Base-by-base conservation (phyloP, 2,797 vertebrate genomes). In the Distichodus sexfasciatus region DNA sequence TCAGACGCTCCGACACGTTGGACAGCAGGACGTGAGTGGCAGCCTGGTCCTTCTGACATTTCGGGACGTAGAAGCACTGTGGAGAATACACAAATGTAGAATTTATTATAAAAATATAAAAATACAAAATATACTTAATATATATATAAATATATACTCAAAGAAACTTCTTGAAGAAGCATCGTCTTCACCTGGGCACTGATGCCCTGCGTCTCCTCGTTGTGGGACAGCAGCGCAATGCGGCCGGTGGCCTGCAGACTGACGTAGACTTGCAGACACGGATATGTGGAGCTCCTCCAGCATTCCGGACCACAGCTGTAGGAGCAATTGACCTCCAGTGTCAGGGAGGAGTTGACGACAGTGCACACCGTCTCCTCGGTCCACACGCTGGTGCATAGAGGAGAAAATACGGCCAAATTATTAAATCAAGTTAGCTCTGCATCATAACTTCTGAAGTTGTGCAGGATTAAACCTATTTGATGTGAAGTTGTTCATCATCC, bases 221-320 rank as follows among this genome's bases (percentile, higher is more conserved):
- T 95, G 88, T 96, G 94, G 83, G 94, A 96, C 74, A 98, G 92
- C 43, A 94, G 93, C 69, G 89, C 87, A 81, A 93, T 87, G 71
- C 91, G 92, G 33, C 94, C 93, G 0, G 94, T 95, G 84, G 89
- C 89, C 47, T 94, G 96, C 87, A 99, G 82, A 81, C 93, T 97
- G 78, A 98, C 95, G 0, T 94, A 97, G 78, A 98, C 94, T 88
- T 96, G 95, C 72, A 99, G 92, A 86, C 96, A 98, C 47, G 95
- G 94, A 77, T 95, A 97, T 82, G 91, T 94, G 67, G 96, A 96
- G 72, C 86, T 91, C 77, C 94, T 93, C 92, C 92, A 93, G 89
- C 96, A 97, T 71, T 97, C 94, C 3, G 94, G 87, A 24, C 94
- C 96, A 1, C 96, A 98, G 89, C 87, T 94, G 88, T 96, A 96